Evolutionary conservation across 2,797 vertebrate species (phyloP).

Genomic region (Pelobates cultripes): DNA sequence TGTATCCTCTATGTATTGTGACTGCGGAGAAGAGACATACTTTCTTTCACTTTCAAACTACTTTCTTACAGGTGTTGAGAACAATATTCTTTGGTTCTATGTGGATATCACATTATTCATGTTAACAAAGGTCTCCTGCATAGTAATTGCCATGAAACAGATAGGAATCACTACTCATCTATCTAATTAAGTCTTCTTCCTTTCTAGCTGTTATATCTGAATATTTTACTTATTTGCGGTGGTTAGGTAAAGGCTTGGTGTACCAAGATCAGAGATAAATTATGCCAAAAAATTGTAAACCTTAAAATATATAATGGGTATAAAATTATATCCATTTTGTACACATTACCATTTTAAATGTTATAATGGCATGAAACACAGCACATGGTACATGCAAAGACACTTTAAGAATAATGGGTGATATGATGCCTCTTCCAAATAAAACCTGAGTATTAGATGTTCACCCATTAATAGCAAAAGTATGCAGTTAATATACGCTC

Average conservation of each 20-base stretch:
- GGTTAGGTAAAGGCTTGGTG: background rate
- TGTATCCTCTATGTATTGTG: background rate
- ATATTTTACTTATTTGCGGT: background rate
- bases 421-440: too few species aligned
- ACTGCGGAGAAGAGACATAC: conserved; percentile 34
- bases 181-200: background rate
- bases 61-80: conserved; percentile 12
- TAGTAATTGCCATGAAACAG: background rate
- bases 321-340: too few species aligned
- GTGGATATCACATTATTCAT: background rate
- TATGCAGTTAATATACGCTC: too few species aligned
- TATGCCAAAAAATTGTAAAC: too few species aligned
- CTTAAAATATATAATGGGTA: too few species aligned
- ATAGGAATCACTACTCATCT: background rate
- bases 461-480: too few species aligned
- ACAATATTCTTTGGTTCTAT: background rate
- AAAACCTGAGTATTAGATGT: too few species aligned
- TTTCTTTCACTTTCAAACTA: background rate
- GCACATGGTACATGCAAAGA: too few species aligned
- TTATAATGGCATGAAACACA: too few species aligned
- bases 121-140: conserved; percentile 4
- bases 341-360: too few species aligned
- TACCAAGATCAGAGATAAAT: too few species aligned
- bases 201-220: background rate
- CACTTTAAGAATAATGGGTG: too few species aligned